Base-by-base conservation (phyloP, 2,113 vertebrate genomes). In the Thalassoma bifasciatum region DNA sequence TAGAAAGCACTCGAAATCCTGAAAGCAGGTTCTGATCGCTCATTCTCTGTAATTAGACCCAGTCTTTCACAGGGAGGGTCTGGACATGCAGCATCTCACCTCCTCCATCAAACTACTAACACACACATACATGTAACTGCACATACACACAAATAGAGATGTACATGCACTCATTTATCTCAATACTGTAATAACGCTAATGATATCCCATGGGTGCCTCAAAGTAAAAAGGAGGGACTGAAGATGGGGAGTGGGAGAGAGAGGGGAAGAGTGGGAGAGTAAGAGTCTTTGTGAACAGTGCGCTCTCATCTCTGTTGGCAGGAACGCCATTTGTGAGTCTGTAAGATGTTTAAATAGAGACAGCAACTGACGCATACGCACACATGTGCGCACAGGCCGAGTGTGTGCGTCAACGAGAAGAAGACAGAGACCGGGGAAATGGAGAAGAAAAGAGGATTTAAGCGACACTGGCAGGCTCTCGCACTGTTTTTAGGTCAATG, bases 301-400 rank as follows among this genome's bases (percentile, higher is more conserved):
- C 23, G 75, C 85, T 90, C 86, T 91, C 87, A 86, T 89, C 89
- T 90, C 82, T 47, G 73, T 73, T 89, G 89, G 83, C 87, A 89
- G 85, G 79, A 89, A 69, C 53, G 57, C 64, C 83, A 91, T 92
- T 89, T 89, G 75, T 58, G 79, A 92, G 83, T 91, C 90, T 83
- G 83, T 91, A 73, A 89, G 91, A 92, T 90, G 91, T 92, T 89
- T 86, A 88, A 89, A 90, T 83, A 86, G 87, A 90, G 81, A 90
- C 78, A 78, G 80, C 75, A 38, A 78, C 75, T 65, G 77, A 85
- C 57, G 51, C 34, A 30, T 73, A 72, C 17, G 30, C 82, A 38
- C 46, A 62, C 54, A 19, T 72, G 13, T 72, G 30, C 21, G 17
- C 26, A n/a, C 66, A 66, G 63, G 77, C 57, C 40, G 52, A 61